Evolutionary conservation across 2,113 vertebrate species (phyloP).

Genomic region (Petrocephalus zakoni): DNA sequence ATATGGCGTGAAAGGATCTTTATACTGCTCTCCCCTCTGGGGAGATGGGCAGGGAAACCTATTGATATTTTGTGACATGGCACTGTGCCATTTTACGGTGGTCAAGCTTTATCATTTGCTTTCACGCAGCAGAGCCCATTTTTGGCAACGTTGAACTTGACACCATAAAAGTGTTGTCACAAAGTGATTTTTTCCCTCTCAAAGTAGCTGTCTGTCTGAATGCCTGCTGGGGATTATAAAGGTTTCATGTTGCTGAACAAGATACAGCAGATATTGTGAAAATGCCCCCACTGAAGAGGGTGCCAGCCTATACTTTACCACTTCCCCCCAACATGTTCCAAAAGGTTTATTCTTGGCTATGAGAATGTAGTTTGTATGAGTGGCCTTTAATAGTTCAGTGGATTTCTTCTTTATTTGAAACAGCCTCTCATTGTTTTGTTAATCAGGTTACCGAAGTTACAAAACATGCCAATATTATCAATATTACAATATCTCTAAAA

Average conservation of each 20-base stretch:
- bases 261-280: neutral
- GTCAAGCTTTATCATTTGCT: neutral
- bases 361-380: neutral
- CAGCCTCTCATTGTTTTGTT: neutral
- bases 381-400: neutral
- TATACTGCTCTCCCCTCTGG: neutral
- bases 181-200: neutral
- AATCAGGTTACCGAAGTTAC: neutral
- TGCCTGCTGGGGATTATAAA: neutral
- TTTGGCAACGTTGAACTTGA: neutral
- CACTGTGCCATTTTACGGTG: neutral
- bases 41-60: neutral
- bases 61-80: neutral
- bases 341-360: neutral
- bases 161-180: neutral
- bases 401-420: neutral
- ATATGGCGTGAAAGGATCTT: too few species aligned
- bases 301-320: neutral
- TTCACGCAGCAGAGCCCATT: neutral
- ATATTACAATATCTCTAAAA: neutral
- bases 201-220: neutral
- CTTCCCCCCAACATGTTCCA: neutral
- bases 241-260: neutral
- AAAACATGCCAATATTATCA: neutral
- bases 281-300: neutral